Evolutionary conservation across 2,113 vertebrate genomes (phyloP).

Genomic region (Dascyllus trimaculatus): DNA sequence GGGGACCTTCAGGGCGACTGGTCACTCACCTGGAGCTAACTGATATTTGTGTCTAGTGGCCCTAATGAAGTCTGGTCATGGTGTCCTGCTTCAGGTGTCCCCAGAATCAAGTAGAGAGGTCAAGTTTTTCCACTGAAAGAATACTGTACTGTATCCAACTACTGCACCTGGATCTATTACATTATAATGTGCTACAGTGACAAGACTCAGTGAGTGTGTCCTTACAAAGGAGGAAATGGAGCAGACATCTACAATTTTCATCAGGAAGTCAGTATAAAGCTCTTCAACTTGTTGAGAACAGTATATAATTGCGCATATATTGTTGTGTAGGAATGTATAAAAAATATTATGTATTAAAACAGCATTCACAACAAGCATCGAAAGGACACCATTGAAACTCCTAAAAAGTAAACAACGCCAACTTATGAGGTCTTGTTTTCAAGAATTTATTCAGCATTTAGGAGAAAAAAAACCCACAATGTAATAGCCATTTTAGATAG

Average conservation of each 20-base stretch:
- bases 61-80: constrained; percentile 16
- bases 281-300: neutral
- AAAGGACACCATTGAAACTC: too few species aligned
- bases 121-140: constrained; percentile 32
- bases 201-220: neutral
- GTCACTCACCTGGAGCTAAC: constrained; percentile 16
- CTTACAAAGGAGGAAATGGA: neutral
- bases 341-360: too few species aligned
- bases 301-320: too few species aligned
- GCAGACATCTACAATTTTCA: neutral
- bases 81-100: neutral
- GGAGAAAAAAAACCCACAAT: neutral
- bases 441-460: neutral
- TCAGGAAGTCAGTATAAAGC: too few species aligned
- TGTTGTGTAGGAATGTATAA: too few species aligned
- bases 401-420: neutral
- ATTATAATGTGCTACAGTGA: constrained; percentile 25
- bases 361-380: too few species aligned
- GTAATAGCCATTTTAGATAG: neutral
- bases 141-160: neutral
- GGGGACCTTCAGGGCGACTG: neutral
- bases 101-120: constrained; percentile 36
- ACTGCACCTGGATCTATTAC: neutral
- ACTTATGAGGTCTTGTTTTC: neutral
- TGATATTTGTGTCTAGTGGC: constrained; percentile 38